phyloP scores from a whole-genome alignment of 2,797 vertebrate species.

The Myoxocephalus aenaeus region DNA sequence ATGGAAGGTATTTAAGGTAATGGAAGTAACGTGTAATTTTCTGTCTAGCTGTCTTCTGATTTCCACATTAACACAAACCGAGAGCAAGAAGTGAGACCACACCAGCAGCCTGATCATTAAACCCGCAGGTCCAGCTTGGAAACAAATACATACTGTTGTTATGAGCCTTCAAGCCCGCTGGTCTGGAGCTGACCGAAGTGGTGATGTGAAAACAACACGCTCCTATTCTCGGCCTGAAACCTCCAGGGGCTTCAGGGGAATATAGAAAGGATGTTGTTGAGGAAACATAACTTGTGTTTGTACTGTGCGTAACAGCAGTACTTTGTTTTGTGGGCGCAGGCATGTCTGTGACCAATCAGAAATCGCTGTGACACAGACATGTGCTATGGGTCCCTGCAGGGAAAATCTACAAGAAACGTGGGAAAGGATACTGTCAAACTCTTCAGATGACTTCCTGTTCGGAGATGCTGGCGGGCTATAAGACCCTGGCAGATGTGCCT shows the following conservation, averaged over 20 bases:
- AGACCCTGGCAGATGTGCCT: constrained; percentile 37
- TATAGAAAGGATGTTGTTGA: constrained; percentile 82
- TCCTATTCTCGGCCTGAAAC: constrained; percentile 66
- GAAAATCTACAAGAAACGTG: constrained; percentile 31
- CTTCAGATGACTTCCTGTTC: constrained; percentile 37
- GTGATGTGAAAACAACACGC: constrained; percentile 56
- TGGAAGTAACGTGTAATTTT: constrained; percentile 16
- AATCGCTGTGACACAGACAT: too few species aligned
- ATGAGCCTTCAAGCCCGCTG: constrained; percentile 16
- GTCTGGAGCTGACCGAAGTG: constrained; percentile 28
- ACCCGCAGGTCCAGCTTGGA: constrained; percentile 15
- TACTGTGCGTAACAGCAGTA: constrained; percentile 29
- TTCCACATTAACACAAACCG: constrained; percentile 14
- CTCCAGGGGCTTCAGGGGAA: constrained; percentile 77
- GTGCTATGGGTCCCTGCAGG: constrained; percentile 47
- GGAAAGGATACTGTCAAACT: constrained; percentile 42
- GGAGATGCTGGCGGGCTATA: constrained; percentile 38
- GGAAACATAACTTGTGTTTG: constrained; percentile 37
- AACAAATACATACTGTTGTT: constrained; percentile 24
- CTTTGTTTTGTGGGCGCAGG: constrained; percentile 30
- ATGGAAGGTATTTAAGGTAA: constrained; percentile 33
- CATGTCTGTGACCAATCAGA: constrained; percentile 45
- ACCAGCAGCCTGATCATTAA: constrained; percentile 8
- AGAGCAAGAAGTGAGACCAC: not conserved
- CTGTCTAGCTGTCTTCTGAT: not conserved